These are phyloP conservation scores for Drosophila histrio DNA, from an alignment of 2,888 invertebrate species.

Conservation along the genomic window DNA sequence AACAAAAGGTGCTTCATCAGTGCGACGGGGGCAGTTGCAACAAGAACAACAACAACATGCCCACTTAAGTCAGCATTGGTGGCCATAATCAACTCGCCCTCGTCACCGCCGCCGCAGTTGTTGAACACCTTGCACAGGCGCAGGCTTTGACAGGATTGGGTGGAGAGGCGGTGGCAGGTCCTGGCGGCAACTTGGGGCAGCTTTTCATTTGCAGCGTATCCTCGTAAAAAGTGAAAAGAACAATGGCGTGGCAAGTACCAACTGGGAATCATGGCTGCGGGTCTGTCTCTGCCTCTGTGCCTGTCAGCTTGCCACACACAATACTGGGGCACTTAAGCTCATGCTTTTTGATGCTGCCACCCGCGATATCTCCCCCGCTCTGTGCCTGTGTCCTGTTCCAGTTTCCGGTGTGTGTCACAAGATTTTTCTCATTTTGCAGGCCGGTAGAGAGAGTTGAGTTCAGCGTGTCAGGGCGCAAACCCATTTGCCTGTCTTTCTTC, in stretches of 20 bases:
- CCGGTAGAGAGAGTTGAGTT: constrained; percentile 50
- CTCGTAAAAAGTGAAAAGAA: constrained; percentile 76
- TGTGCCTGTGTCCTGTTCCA: constrained; percentile 55
- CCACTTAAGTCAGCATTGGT: constrained; percentile 71
- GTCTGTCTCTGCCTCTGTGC: constrained; percentile 44
- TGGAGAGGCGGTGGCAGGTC: background rate
- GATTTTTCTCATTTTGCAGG: constrained; percentile 70
- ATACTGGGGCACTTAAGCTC: constrained; percentile 76
- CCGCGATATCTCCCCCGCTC: background rate
- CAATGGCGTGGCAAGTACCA: constrained; percentile 65
- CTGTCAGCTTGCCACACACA: constrained; percentile 66
- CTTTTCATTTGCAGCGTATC: constrained; percentile 67
- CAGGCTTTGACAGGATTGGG: background rate
- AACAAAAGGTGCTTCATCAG: constrained; percentile 80
- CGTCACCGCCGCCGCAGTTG: constrained; percentile 39
- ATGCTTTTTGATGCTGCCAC: constrained; percentile 70
- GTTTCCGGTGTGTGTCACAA: constrained; percentile 73
- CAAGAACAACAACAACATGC: constrained; percentile 32
- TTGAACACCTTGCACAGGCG: constrained; percentile 60
- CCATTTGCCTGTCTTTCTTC: constrained; percentile 65
- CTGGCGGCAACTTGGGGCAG: constrained; percentile 12
- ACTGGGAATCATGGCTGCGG: constrained; percentile 43
- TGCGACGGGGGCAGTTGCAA: constrained; percentile 19
- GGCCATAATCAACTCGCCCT: constrained; percentile 73
- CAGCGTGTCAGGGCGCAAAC: constrained; percentile 72